Evolutionary conservation across 2,797 vertebrate species (phyloP).

Genomic region (Synaphobranchus kaupii): DNA sequence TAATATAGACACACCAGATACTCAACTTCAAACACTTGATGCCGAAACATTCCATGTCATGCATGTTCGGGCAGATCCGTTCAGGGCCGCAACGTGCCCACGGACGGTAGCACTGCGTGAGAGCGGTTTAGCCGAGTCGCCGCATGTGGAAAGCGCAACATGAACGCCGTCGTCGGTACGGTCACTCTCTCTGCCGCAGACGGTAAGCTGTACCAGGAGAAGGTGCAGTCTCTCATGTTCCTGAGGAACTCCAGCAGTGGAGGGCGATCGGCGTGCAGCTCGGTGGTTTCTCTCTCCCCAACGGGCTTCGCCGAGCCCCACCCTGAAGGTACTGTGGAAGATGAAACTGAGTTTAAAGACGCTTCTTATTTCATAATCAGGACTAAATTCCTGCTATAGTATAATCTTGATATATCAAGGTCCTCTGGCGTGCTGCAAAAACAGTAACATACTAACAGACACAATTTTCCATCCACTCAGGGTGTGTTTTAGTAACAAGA

Average conservation of each 20-base stretch:
- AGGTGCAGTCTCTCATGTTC: conserved; percentile 90
- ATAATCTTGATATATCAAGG: not conserved
- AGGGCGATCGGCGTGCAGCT: conserved; percentile 79
- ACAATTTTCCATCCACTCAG: not conserved
- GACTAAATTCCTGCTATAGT: not conserved
- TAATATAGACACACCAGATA: not conserved
- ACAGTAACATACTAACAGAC: not conserved
- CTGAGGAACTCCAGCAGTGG: conserved; percentile 85
- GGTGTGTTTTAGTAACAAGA: not conserved
- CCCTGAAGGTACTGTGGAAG: conserved; percentile 72
- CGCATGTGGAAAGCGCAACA: no score
- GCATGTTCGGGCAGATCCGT: no score
- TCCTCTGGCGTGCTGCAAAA: not conserved
- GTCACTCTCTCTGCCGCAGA: conserved; percentile 70
- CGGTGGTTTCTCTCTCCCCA: conserved; percentile 79
- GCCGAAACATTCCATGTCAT: no score
- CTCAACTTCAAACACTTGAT: not conserved
- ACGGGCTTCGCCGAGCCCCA: conserved; percentile 75
- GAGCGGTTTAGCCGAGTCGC: no score
- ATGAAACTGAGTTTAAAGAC: not conserved
- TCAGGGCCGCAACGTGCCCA: no score
- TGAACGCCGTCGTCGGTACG: not conserved
- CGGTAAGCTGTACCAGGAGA: conserved; percentile 94
- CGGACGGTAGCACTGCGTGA: no score
- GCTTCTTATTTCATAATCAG: not conserved